Evolutionary conservation across 2,888 invertebrate species (phyloP).

Genomic region (Metallyticus violacea): DNA sequence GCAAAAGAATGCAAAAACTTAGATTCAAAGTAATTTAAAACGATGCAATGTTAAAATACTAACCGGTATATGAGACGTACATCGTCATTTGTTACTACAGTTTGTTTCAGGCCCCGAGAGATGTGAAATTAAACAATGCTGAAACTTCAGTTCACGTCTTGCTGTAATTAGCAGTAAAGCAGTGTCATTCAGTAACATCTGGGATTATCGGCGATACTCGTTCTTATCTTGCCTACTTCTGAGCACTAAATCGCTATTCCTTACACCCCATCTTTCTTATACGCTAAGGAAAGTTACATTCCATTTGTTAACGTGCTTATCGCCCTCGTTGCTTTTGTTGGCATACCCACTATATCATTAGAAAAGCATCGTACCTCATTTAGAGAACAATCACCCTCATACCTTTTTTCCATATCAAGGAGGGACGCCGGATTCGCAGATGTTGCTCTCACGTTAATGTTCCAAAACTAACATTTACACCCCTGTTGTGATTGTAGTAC

Average conservation of each 20-base stretch:
- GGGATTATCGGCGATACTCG: no score
- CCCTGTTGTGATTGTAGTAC: background rate
- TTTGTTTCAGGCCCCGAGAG: no score
- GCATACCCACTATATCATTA: background rate
- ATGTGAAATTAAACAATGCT: no score
- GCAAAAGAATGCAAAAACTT: no score
- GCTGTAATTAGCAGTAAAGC: no score
- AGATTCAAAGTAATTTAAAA: no score
- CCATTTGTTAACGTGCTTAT: background rate
- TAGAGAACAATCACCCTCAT: background rate
- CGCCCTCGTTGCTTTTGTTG: background rate
- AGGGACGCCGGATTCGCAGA: background rate
- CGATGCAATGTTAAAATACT: no score
- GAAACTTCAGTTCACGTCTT: no score
- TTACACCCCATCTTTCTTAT: background rate
- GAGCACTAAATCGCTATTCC: background rate
- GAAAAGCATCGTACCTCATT: background rate
- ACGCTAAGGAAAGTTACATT: no score
- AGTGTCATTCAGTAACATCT: no score
- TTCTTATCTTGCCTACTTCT: background rate
- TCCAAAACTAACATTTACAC: conserved; percentile 10
- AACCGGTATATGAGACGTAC: no score
- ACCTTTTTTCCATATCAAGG: background rate
- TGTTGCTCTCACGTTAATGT: background rate
- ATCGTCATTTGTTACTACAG: no score